Evolutionary conservation across 2,113 vertebrate genomes (phyloP).

Genomic region (Tachycineta bicolor): DNA sequence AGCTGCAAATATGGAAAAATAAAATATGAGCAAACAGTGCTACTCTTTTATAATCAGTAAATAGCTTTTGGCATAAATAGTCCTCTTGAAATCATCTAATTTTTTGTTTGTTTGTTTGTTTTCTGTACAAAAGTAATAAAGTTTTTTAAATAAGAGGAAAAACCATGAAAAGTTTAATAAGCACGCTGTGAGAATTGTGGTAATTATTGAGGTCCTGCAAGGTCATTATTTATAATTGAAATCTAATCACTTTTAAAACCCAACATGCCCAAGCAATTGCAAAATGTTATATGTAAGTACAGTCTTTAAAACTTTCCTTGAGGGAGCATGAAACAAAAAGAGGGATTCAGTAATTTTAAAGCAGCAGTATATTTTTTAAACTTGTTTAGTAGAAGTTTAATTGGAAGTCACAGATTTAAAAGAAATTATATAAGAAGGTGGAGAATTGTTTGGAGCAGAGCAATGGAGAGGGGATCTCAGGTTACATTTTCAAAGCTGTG

Average conservation of each 20-base stretch:
- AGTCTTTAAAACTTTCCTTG: neutral
- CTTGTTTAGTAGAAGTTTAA: neutral
- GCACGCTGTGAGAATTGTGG: neutral
- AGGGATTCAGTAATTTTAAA: neutral
- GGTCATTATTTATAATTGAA: neutral
- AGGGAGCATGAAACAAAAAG: neutral
- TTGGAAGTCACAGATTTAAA: neutral
- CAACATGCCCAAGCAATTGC: neutral
- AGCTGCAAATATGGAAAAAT: neutral
- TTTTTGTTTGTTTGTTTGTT: neutral
- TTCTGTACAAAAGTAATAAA: neutral
- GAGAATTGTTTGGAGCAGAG: neutral
- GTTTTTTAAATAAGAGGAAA: neutral
- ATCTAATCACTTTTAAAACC: neutral
- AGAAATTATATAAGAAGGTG: neutral
- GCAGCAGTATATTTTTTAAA: neutral
- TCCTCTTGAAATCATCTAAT: neutral
- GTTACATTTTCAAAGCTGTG: neutral
- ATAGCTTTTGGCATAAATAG: neutral
- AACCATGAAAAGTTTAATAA: neutral
- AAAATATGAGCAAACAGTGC: neutral
- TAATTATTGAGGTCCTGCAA: neutral
- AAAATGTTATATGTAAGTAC: neutral
- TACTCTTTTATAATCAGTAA: neutral
- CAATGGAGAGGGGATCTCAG: neutral